Percentiles rank a stretch among this genome's conserved stretches.
These are phyloP conservation scores for Pyralis farinalis DNA, from an alignment of 2,888 invertebrate species.

Conservation along the genomic window DNA sequence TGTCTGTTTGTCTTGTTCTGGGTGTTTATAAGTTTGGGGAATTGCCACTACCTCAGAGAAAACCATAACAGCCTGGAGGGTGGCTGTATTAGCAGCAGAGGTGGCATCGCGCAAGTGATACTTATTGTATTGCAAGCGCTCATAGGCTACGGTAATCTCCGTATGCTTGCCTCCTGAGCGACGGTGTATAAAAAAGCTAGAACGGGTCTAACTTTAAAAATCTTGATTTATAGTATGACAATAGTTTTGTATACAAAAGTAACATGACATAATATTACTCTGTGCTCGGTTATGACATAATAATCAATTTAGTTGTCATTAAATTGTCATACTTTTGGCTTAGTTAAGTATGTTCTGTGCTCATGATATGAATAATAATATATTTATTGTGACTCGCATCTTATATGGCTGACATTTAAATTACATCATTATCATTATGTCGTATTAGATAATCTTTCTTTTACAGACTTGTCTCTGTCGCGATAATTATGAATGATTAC, in stretches of 20 bases:
- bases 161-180: too few species aligned
- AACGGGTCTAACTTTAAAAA: too few species aligned
- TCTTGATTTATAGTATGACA: slow-evolving; percentile 1
- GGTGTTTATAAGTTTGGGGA: too few species aligned
- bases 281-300: neutral
- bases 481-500: too few species aligned
- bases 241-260: neutral
- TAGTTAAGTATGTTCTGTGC: slow-evolving; percentile 4
- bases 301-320: slow-evolving; percentile 4
- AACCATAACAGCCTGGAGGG: too few species aligned
- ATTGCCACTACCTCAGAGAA: too few species aligned
- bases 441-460: neutral
- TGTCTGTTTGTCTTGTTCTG: too few species aligned
- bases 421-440: slow-evolving; percentile 2
- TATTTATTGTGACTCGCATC: neutral
- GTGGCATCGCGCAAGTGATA: too few species aligned
- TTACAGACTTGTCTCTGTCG: neutral
- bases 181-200: too few species aligned
- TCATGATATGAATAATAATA: slow-evolving; percentile 14
- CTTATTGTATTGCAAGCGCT: too few species aligned
- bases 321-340: slow-evolving; percentile 1
- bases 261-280: neutral
- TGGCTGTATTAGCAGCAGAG: too few species aligned
- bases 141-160: too few species aligned
- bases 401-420: neutral